Conservation (phyloP, 2,888 invertebrate species). For the Phytoseiulus persimilis region DNA sequence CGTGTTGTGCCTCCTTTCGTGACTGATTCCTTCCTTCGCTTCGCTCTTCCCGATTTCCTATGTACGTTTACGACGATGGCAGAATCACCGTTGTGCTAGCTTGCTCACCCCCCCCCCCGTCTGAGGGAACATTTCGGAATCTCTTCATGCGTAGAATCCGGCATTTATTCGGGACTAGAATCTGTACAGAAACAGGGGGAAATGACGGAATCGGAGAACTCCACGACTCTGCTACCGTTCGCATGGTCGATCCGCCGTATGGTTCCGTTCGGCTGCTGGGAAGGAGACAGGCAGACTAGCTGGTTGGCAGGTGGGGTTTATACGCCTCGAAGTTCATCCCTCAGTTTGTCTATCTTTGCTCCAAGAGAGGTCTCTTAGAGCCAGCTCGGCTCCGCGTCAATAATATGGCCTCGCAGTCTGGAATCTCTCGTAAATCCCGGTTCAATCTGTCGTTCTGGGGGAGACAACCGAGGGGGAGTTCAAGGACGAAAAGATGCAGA, state of each 20-base stretch:
- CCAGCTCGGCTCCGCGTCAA: neutral
- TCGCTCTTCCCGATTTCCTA: no score
- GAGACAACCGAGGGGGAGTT: neutral
- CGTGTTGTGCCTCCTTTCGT: neutral
- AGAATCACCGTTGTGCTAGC: neutral
- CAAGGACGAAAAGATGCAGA: neutral
- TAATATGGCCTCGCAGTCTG: neutral
- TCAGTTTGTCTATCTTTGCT: neutral
- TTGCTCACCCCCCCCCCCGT: neutral
- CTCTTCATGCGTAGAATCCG: neutral
- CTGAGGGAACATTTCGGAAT: neutral
- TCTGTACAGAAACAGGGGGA: neutral
- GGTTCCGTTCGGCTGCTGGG: neutral
- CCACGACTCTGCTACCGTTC: neutral
- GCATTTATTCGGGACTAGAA: neutral
- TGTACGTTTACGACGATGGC: neutral
- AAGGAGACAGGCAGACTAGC: no score
- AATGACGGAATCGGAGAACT: neutral
- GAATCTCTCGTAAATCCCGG: neutral
- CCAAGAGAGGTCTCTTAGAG: neutral
- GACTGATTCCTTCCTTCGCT: neutral
- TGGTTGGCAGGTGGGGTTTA: no score
- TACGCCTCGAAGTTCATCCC: neutral
- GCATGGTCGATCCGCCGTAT: neutral
- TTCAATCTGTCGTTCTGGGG: neutral